Evolutionary conservation across 2,888 invertebrate species (phyloP), one percentile per base, ranked within the genome.

Genomic region (Cephus pulcher): DNA sequence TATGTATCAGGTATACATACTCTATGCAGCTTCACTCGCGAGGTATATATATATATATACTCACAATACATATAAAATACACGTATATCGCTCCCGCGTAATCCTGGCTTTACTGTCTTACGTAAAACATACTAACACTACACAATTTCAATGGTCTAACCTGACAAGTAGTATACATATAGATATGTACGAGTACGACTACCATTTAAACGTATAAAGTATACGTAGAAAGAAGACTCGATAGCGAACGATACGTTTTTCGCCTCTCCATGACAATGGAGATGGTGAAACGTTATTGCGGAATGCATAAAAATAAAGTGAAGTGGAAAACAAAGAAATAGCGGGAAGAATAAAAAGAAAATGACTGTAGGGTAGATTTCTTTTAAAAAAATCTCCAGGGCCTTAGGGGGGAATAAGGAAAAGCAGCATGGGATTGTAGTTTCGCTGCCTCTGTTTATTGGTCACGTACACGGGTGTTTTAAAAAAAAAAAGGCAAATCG

Each of bases 81-180:
- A 78, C 69, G n/a, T 75, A 56, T 56, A 23, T 80, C 76, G 15
- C 74, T 74, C 69, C 73, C 69, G 76, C 76, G 81, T 80, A 87
- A 86, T 86, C 81, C 79, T 81, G 70, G 75, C 81, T 86, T 88
- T 88, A 88, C 73, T 83, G 83, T 86, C 81, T 84, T 79, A 81
- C 80, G 79, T 80, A 82, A 84, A 84, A 74, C 74, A 30, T 34
- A 34, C 37, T 23, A 15, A 56, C 56, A 56, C 56, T 56, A 56
- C 56, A 56, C 56, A 23, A 2, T 23, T 56, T 23, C 56, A 56
- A 56, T 56, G 56, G 23, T 56, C 6, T 56, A 23, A 56, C 56
- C 56, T 40, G 40, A 40, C 15, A 40, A 40, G 40, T 40, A 4
- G 37, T 40, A 3, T 40, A 40, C 40, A 15, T 12, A 1, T 34